Percentiles rank a stretch among this genome's conserved stretches.
Evolutionary conservation across 2,888 invertebrate genomes (phyloP).

Genomic region (Drosophila niveifrons): DNA sequence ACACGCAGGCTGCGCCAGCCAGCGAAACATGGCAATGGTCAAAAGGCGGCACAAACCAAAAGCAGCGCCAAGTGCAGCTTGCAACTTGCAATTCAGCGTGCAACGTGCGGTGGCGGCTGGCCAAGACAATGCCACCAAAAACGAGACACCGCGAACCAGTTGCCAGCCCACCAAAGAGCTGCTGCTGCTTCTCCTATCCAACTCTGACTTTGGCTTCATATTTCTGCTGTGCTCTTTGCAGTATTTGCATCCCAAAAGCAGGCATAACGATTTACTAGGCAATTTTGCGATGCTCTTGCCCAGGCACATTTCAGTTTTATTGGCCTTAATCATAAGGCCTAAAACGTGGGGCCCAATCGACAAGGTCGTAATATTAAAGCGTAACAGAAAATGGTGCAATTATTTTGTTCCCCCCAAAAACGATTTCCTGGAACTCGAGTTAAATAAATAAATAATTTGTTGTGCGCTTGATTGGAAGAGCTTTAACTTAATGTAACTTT

Average conservation of each 20-base stretch:
- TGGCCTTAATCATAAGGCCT: constrained; percentile 9
- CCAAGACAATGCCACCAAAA: constrained; percentile 69
- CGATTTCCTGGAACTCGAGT: background rate
- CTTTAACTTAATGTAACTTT: background rate
- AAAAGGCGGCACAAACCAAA: constrained; percentile 53
- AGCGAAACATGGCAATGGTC: constrained; percentile 52
- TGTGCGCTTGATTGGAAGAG: background rate
- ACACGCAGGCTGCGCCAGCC: constrained; percentile 40
- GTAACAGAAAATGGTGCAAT: background rate
- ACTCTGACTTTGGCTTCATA: constrained; percentile 29
- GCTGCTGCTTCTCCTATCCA: background rate
- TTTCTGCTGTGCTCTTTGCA: constrained; percentile 21
- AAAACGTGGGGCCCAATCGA: background rate
- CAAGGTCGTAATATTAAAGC: constrained; percentile 4
- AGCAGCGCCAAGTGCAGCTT: constrained; percentile 69
- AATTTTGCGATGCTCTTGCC: constrained; percentile 1
- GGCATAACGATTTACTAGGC: constrained; percentile 3
- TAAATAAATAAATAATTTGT: background rate
- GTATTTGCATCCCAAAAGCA: background rate
- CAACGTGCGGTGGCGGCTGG: constrained; percentile 13
- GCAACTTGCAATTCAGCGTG: too few species aligned
- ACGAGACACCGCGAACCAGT: constrained; percentile 41
- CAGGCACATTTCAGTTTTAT: constrained; percentile 14
- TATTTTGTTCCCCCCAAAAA: background rate
- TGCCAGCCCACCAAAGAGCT: constrained; percentile 36